Base-by-base conservation (phyloP, 2,888 invertebrate genomes). In the Tyria jacobaeae region DNA sequence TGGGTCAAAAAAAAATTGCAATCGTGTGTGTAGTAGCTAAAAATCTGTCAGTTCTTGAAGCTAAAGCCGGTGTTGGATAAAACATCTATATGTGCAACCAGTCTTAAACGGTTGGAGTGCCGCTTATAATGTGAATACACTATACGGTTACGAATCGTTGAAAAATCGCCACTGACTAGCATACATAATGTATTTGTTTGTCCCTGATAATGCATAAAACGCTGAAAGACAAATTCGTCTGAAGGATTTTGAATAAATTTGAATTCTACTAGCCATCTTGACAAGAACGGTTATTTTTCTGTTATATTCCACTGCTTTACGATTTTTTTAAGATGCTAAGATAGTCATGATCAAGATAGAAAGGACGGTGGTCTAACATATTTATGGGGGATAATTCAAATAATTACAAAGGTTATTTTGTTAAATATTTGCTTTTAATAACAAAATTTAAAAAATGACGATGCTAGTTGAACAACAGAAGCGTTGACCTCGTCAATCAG, bases 151-250 rank as follows among this genome's bases (percentile, higher is more conserved):
- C 48, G 59, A 62, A 62, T 17, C 35, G 60, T 70, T 67, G 24
- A 39, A 65, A 65, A 70, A 73, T 70, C 67, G 66, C 57, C 15
- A 53, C 60, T 59, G 68, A 50, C 57, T 31, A 49, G 78, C 72
- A 84, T 85, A 75, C 77, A 85, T 85, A 80, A 85, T 78, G 64
- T 68, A 85, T 70, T 49, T 60, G 55, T 71, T 75, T 80, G 80
- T 75, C 82, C 79, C 78, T 81, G 81, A 75, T 79, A 73, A 69
- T 37, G 60, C 69, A 63, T 68, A 74, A 69, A 74, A 65, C 62
- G 59, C 64, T 70, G 68, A 64, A 75, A 75, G 64, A 68, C 66
- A 56, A 60, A 70, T 75, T 60, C 55, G 70, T 71, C 70, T 71
- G 73, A 63, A 70, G 66, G 63, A 67, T 53, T 48, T 37, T 49